These are phyloP conservation scores for Drosophila asahinai DNA, from an alignment of 1,140 invertebrate species.

Conservation along the genomic window DNA sequence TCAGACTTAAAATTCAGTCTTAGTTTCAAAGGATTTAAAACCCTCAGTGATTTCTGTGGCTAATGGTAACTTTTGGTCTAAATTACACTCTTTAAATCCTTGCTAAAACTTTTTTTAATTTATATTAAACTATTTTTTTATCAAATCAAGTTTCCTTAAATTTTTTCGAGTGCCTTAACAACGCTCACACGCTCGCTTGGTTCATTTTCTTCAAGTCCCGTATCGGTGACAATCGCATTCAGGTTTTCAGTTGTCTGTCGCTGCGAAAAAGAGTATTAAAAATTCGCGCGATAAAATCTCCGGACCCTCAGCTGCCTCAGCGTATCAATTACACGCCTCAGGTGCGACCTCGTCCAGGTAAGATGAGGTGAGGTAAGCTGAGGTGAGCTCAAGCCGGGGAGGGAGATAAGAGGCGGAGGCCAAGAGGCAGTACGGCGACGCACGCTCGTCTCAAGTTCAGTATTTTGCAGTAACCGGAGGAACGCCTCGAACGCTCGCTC, in stretches of 20 bases:
- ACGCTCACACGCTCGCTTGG: constrained; percentile 55
- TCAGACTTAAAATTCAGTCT: too few species aligned
- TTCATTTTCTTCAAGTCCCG: constrained; percentile 16
- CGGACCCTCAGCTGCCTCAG: constrained; percentile 45
- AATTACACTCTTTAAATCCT: not conserved
- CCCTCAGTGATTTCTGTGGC: not conserved
- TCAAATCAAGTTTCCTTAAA: not conserved
- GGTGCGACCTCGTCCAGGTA: constrained; percentile 73
- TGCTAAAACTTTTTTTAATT: not conserved
- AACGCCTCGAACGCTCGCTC: constrained; percentile 26
- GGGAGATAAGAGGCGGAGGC: not conserved
- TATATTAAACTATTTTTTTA: too few species aligned
- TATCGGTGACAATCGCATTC: constrained; percentile 52
- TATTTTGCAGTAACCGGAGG: constrained; percentile 62
- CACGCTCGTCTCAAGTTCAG: constrained; percentile 75
- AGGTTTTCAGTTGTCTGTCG: constrained; percentile 42
- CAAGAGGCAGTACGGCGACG: constrained; percentile 29
- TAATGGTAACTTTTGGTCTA: not conserved
- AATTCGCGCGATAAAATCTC: constrained; percentile 82
- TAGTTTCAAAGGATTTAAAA: not conserved
- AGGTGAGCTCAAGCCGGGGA: not conserved
- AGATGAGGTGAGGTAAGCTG: constrained; percentile 15
- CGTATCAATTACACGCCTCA: constrained; percentile 80
- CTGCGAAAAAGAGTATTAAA: constrained; percentile 73
- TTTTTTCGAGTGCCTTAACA: not conserved